Evolutionary conservation across 2,113 vertebrate species (phyloP), one percentile per base, ranked within the genome.

Genomic region (Siniperca knerii): DNA sequence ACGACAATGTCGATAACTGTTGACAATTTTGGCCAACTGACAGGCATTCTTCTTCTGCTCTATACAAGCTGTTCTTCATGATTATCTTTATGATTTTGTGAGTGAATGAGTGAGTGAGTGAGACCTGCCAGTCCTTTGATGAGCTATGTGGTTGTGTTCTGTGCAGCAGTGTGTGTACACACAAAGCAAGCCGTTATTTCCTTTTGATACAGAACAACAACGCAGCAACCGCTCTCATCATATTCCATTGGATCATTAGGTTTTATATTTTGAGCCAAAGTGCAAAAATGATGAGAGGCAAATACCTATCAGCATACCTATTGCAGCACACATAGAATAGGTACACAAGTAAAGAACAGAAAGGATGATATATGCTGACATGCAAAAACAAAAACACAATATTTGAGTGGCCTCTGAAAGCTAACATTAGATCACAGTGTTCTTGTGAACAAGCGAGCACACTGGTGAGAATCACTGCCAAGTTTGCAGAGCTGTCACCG

Each of bases 221-320:
- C 40, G 37, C 82, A 80, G 90, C 69, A 91, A 89, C 86, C 16
- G 1, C 75, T 85, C 35, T 46, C 29, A 42, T 62, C 79, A 21
- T 42, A 67, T 76, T 90, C 44, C 48, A 87, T 25, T 37, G 18
- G 10, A 46, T 50, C 1, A 20, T 42, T 65, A 84, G 64, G 50
- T 87, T 86, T 89, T 69, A 81, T 78, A 88, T 89, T 86, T 90
- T 79, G 75, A 66, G 68, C 71, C 89, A 71, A 64, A 54, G 37
- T 40, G 44, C 69, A 77, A 37, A 66, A 40, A 65, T n/a, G 4
- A 68, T 12, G 1, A 80, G 37, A 42, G 44, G 20, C 12, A 79
- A 2, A 55, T 29, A 2, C 15, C 40, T 23, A 1, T 8, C 7
- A 21, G 42, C 58, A 35, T 52, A 16, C 10, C 4, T 69, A 3